Evolutionary conservation across 1,140 invertebrate genomes (phyloP).

Genomic region (Scaptodrosophila lebanonensis): DNA sequence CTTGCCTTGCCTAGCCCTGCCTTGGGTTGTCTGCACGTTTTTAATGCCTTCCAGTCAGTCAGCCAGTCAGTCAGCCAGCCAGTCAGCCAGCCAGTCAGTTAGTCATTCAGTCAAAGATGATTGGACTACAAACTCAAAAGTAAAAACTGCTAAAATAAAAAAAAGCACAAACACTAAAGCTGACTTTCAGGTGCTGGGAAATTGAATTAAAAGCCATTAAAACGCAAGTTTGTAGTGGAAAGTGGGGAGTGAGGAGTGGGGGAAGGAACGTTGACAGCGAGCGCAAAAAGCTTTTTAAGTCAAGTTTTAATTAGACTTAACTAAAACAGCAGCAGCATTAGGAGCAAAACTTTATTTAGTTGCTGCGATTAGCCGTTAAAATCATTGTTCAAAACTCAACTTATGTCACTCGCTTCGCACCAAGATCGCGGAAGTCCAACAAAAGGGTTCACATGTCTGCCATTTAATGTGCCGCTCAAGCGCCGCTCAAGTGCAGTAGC

Average conservation of each 20-base stretch:
- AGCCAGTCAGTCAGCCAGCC: too few relatives aligned
- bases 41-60: constrained; percentile 43
- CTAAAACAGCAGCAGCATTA: neutral
- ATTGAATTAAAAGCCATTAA: constrained; percentile 70
- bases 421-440: constrained; percentile 22
- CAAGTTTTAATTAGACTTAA: constrained; percentile 28
- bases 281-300: constrained; percentile 44
- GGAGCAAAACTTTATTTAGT: constrained; percentile 24
- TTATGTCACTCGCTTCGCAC: too few relatives aligned
- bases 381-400: constrained; percentile 5
- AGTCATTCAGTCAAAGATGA: constrained; percentile 23
- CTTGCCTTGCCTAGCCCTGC: too few relatives aligned
- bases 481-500: neutral
- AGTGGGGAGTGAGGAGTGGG: too few relatives aligned
- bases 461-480: constrained; percentile 15
- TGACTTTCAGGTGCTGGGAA: constrained; percentile 46
- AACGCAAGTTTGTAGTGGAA: constrained; percentile 43
- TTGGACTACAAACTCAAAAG: constrained; percentile 25
- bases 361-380: constrained; percentile 25
- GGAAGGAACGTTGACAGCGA: constrained; percentile 32
- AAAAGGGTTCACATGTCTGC: constrained; percentile 22
- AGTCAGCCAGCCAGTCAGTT: too few relatives aligned
- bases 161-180: constrained; percentile 19
- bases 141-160: constrained; percentile 27
- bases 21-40: constrained; percentile 23